Base-by-base conservation (phyloP, 2,797 vertebrate genomes). In the Gadopsis marmoratus region DNA sequence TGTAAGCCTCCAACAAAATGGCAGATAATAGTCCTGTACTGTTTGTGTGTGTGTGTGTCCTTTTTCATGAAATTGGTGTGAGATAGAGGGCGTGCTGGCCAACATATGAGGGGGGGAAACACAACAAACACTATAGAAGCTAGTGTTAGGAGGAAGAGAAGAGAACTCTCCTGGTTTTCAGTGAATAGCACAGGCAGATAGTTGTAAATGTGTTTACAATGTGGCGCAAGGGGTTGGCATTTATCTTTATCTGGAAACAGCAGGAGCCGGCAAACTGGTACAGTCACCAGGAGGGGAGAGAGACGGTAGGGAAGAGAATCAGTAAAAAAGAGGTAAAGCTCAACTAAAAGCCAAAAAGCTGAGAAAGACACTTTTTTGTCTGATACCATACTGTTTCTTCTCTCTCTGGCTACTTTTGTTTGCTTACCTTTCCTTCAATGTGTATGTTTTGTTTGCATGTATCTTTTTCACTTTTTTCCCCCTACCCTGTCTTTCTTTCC, bases 201-300 rank as follows among this genome's bases (percentile, higher is more conserved):
- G 62, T 76, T 84, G 84, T 72, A 79, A 90, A 82, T 86, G 79
- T 79, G 81, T 88, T 88, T 84, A 78, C 70, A 60, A 13, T 77
- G 81, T 75, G 71, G 75, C 1, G 6, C 56, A 50, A 79, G 26
- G 58, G 75, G 83, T 75, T 75, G 68, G 79, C 79, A 76, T 89
- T 81, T 78, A 84, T 89, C 86, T 91, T 84, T 89, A 90, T 81
- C 82, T 74, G 70, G 75, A 29, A 81, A 37, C 85, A 87, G 85
- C 85, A 82, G 88, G 84, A 82, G 74, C 45, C 68, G 73, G 73
- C 35, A 71, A 76, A 81, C 71, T 39, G 35, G 31, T 71, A 19
- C 31, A 73, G 69, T 53, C 39, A 67, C 66, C 50, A 70, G 45
- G 53, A 84, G 60, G 54, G 55, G 50, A 51, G 51, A 51, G 56